Conservation (phyloP, 2,888 invertebrate genomes). For the Crocallis elinguaria region DNA sequence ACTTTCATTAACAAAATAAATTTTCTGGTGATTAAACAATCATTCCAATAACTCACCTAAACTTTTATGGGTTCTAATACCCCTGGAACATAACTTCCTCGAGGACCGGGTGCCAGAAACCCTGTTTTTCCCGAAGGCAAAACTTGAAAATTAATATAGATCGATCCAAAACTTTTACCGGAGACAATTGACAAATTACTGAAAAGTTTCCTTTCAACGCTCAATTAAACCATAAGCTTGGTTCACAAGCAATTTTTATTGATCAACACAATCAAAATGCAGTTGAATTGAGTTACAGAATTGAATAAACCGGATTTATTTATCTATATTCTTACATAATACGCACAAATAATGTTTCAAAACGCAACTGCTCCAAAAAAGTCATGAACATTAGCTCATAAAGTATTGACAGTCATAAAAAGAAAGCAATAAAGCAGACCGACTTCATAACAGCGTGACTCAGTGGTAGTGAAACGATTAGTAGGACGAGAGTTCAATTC, state of each 20-base stretch:
- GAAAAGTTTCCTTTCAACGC: conserved; percentile 49
- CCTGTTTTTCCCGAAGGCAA: conserved; percentile 21
- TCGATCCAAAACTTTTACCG: conserved; percentile 27
- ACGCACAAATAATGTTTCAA: too few species aligned
- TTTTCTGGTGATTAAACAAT: conserved; percentile 10
- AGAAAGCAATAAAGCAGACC: too few species aligned
- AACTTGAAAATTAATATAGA: conserved; percentile 39
- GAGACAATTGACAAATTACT: conserved; percentile 46
- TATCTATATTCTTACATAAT: too few species aligned
- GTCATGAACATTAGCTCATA: too few species aligned
- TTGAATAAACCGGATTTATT: not conserved
- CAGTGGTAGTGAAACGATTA: too few species aligned
- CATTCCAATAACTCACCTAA: conserved; percentile 22
- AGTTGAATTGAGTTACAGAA: not conserved
- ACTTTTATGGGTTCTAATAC: conserved; percentile 21
- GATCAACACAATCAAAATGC: not conserved
- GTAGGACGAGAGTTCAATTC: too few species aligned
- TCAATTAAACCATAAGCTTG: conserved; percentile 49
- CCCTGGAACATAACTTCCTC: conserved; percentile 20
- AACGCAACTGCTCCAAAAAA: too few species aligned
- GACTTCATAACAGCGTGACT: too few species aligned
- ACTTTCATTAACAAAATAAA: too few species aligned
- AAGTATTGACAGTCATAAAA: too few species aligned
- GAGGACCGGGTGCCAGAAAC: conserved; percentile 16
- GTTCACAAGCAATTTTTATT: conserved; percentile 8